Base-by-base conservation (phyloP, 2,888 invertebrate species). In the Drosophila macrospina region DNA sequence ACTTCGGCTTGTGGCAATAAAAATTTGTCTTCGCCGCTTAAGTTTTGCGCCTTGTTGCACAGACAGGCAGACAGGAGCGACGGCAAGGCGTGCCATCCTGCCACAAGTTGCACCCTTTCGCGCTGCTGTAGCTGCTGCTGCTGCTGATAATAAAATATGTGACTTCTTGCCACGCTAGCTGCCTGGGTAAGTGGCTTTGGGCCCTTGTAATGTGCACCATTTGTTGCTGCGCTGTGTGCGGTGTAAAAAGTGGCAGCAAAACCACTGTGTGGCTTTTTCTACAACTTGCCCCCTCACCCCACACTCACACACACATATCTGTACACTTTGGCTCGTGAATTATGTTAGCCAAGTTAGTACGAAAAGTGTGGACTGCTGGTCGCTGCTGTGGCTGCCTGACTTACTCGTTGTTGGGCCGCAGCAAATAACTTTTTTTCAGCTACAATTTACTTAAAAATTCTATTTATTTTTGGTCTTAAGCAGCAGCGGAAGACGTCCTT, bases 401-500 rank as follows among this genome's bases (percentile, higher is more conserved):
- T 62, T 44, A 50, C 10, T 32, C 28, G 28, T 8, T 10, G 54
- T 57, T 66, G 45, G 60, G 60, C 20, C 20, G 41, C 63, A 42
- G 55, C 78, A 78, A 86, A 78, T 85, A 80, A 80, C 64, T 77
- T 78, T 77, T 78, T 65, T 74, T 54, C 76, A 48, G 69, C 83
- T 80, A 67, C 83, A 74, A 82, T 84, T 84, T 86, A 84, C 88
- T 84, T 84, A 74, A 79, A 84, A 84, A 84, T 84, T 84, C 88
- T 80, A 88, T 86, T 88, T 88, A 88, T 77, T 84, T 86, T 82
- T 51, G 56, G 44, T 70, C 65, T 75, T 71, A 77, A 78, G 71
- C 71, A 84, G 63, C 45, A 41, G 15, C 32, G n/a, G n/a, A n/a
- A n/a, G n/a, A n/a, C n/a, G n/a, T n/a, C n/a, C n/a, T n/a, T n/a